Evolutionary conservation across 2,888 invertebrate genomes (phyloP).

Genomic region (Euzetes globulus): DNA sequence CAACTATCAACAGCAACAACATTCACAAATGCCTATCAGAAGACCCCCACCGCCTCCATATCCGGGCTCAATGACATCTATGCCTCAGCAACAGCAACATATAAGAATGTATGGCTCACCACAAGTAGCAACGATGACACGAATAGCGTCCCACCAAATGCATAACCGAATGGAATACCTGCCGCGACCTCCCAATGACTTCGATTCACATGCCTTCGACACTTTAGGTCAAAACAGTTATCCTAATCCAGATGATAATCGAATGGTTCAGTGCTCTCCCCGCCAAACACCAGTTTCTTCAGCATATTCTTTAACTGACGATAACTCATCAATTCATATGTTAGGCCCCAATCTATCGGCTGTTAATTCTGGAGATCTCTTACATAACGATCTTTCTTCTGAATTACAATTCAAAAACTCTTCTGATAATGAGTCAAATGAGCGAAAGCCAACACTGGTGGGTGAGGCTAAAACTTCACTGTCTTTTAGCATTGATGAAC

Average conservation of each 20-base stretch:
- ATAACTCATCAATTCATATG: neutral
- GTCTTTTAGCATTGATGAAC: constrained; percentile 31
- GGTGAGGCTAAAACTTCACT: constrained; percentile 36
- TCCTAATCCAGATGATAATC: constrained; percentile 19
- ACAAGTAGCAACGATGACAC: neutral
- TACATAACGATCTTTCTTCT: neutral
- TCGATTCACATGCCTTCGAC: constrained; percentile 51
- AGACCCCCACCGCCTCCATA: constrained; percentile 34
- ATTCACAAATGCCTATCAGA: constrained; percentile 39
- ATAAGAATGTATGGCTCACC: constrained; percentile 12
- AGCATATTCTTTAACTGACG: neutral
- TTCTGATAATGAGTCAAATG: constrained; percentile 32
- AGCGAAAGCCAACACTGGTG: constrained; percentile 30
- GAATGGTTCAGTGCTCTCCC: constrained; percentile 19
- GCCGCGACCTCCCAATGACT: constrained; percentile 45
- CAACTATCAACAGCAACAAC: neutral
- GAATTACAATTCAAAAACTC: constrained; percentile 24
- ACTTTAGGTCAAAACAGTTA: constrained; percentile 42
- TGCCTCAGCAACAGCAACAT: constrained; percentile 15
- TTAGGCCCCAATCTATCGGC: neutral
- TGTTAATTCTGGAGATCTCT: neutral
- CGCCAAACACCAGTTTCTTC: neutral
- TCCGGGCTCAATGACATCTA: constrained; percentile 21
- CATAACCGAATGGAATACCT: neutral
- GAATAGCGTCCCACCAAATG: constrained; percentile 15